These are phyloP conservation scores for Crossocerus cetratus DNA, from an alignment of 2,888 invertebrate species.

Conservation along the genomic window DNA sequence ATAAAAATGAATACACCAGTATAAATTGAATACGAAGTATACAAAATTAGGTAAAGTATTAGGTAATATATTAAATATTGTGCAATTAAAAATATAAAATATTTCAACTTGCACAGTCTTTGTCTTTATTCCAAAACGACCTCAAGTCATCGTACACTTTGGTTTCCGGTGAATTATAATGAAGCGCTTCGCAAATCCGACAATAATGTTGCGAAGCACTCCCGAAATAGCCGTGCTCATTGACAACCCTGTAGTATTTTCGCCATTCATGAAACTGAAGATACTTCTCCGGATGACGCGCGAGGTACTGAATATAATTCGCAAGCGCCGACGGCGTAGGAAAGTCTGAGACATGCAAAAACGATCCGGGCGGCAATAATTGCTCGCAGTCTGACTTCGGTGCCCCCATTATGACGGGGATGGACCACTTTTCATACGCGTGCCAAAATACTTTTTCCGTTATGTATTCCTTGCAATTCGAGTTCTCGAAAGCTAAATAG, in stretches of 20 bases:
- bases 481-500: slow-evolving; percentile 85
- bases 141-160: slow-evolving; percentile 76
- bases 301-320: slow-evolving; percentile 78
- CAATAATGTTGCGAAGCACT: slow-evolving; percentile 81
- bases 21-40: too few relatives aligned
- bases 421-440: slow-evolving; percentile 81
- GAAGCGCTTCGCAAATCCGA: slow-evolving; percentile 83
- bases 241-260: slow-evolving; percentile 78
- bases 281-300: slow-evolving; percentile 74
- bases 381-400: slow-evolving; percentile 75
- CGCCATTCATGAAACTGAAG: slow-evolving; percentile 81
- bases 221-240: slow-evolving; percentile 85
- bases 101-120: slow-evolving; percentile 59
- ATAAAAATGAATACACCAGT: too few relatives aligned
- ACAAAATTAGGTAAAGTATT: too few relatives aligned
- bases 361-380: slow-evolving; percentile 82
- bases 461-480: slow-evolving; percentile 83
- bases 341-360: slow-evolving; percentile 80
- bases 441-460: slow-evolving; percentile 86
- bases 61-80: too few relatives aligned
- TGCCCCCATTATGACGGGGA: slow-evolving; percentile 84
- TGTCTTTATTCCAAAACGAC: slow-evolving; percentile 73
- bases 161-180: slow-evolving; percentile 78
- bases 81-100: background rate
- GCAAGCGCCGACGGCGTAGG: slow-evolving; percentile 78